These are phyloP conservation scores for Drosophila rufa DNA, from an alignment of 1,140 invertebrate genomes.

Conservation along the genomic window DNA sequence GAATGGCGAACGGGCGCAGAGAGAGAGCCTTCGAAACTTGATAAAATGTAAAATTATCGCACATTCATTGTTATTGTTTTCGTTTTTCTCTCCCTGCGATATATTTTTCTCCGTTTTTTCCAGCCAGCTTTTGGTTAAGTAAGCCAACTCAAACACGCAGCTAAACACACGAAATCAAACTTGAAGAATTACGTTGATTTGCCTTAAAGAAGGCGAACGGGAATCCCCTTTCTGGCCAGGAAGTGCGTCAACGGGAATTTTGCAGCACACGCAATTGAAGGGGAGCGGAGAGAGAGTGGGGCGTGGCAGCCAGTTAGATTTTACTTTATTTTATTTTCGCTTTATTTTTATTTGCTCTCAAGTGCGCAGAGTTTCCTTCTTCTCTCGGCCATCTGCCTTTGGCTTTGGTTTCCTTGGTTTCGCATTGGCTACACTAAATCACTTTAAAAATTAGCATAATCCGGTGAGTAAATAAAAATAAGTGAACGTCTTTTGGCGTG, in stretches of 20 bases:
- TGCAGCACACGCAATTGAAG: conserved; percentile 69
- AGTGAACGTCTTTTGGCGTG: conserved; percentile 67
- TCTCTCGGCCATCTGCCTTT: conserved; percentile 21
- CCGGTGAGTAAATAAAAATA: conserved; percentile 83
- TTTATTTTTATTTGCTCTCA: conserved; percentile 69
- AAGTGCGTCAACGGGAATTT: conserved; percentile 76
- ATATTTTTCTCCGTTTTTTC: conserved; percentile 23
- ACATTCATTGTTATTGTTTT: conserved; percentile 84
- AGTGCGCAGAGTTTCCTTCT: conserved; percentile 17
- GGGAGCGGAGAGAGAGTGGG: not conserved
- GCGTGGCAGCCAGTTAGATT: conserved; percentile 64
- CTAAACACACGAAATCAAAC: conserved; percentile 79
- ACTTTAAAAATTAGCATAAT: conserved; percentile 84
- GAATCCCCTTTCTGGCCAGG: conserved; percentile 32
- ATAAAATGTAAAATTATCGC: conserved; percentile 84
- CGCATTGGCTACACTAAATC: conserved; percentile 78
- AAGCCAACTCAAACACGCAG: conserved; percentile 78
- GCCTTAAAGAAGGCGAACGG: conserved; percentile 49
- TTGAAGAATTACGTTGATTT: conserved; percentile 81
- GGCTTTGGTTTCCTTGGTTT: conserved; percentile 44
- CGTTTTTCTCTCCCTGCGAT: conserved; percentile 21
- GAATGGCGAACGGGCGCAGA: conserved; percentile 39
- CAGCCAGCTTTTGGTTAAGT: conserved; percentile 58
- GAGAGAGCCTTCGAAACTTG: conserved; percentile 63
- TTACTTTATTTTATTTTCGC: conserved; percentile 70